phyloP scores from a whole-genome alignment of 2,797 vertebrate species.

The Pipistrellus kuhlii region DNA sequence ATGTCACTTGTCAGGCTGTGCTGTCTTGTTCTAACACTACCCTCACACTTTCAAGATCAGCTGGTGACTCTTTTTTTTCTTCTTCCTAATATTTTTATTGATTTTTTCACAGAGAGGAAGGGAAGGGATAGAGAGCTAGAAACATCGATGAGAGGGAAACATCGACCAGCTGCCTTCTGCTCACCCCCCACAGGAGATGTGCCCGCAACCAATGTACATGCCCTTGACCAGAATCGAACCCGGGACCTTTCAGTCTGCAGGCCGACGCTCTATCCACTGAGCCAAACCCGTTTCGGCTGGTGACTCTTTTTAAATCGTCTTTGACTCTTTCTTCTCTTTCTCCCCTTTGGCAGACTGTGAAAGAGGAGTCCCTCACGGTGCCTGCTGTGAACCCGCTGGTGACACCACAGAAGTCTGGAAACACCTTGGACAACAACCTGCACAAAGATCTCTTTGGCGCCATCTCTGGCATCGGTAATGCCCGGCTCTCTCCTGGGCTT shows the following conservation, averaged over 20 bases:
- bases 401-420: conserved; percentile 93
- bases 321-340: neutral
- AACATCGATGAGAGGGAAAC: too few species aligned
- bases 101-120: too few species aligned
- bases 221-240: too few species aligned
- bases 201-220: too few species aligned
- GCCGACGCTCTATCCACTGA: too few species aligned
- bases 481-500: neutral
- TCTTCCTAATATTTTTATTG: too few species aligned
- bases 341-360: conserved; percentile 88
- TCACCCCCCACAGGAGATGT: too few species aligned
- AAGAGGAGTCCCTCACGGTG: conserved; percentile 90
- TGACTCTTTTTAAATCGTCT: neutral
- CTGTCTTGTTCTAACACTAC: neutral
- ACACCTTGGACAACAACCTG: conserved; percentile 92
- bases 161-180: too few species aligned
- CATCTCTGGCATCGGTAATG: conserved; percentile 96
- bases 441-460: conserved; percentile 97
- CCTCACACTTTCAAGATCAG: neutral
- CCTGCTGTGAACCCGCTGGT: conserved; percentile 88
- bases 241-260: too few species aligned
- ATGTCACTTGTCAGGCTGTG: neutral
- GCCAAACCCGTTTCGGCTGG: neutral
- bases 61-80: neutral
- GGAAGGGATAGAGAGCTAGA: too few species aligned